Percentiles rank a stretch among this genome's conserved stretches.
Evolutionary conservation across 2,113 vertebrate species (phyloP).

Genomic region (Phocoena phocoena): DNA sequence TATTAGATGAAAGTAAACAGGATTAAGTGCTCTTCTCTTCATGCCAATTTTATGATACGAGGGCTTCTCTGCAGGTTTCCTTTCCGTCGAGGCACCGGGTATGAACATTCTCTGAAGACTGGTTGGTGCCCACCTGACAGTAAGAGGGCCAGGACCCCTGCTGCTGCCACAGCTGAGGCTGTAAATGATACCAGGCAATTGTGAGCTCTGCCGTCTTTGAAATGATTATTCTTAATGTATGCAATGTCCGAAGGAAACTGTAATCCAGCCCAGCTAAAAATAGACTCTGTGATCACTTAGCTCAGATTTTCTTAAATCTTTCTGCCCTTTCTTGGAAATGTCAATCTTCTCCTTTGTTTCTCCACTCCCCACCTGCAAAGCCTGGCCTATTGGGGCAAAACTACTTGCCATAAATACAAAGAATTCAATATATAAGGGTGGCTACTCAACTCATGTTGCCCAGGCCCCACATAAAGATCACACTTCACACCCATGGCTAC

Average conservation of each 20-base stretch:
- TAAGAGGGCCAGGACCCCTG: neutral
- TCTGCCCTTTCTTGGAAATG: neutral
- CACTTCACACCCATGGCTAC: too few species aligned
- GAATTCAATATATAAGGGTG: neutral
- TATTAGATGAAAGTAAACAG: constrained; percentile 19
- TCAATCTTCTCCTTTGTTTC: neutral
- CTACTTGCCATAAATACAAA: neutral
- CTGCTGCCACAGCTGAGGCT: neutral
- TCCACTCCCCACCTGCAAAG: neutral
- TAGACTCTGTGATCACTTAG: neutral
- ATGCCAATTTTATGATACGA: neutral
- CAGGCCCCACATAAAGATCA: neutral
- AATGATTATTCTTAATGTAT: neutral
- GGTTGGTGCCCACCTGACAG: neutral
- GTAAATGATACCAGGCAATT: neutral
- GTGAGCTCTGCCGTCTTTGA: neutral
- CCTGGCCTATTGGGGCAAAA: neutral
- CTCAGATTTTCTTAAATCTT: neutral
- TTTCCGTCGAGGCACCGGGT: neutral
- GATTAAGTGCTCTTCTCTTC: neutral
- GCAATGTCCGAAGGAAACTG: neutral
- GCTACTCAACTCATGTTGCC: neutral
- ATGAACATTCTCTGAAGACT: neutral
- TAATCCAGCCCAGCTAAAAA: neutral
- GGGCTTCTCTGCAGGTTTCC: neutral